Conservation (phyloP, 64 coral and sea anemone genomes). For the Catalaphyllia jardinei region DNA sequence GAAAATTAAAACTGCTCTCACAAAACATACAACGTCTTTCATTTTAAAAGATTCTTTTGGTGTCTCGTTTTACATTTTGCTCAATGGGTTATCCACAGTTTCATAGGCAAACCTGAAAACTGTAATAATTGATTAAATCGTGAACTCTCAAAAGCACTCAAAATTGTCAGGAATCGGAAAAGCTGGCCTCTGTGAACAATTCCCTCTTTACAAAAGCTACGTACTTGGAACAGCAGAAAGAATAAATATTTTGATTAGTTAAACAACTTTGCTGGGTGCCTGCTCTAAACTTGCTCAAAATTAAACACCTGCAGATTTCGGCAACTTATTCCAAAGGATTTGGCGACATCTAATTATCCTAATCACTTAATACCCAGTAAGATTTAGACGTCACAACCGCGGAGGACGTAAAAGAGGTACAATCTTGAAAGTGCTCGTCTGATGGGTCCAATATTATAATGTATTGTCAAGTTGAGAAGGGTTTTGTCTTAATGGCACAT, state of each 20-base stretch:
- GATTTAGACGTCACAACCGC: not conserved
- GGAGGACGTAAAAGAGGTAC: not conserved
- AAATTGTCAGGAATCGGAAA: not conserved
- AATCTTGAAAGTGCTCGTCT: not conserved
- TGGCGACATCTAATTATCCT: not conserved
- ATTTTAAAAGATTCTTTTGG: not conserved
- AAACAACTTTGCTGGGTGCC: constrained; percentile 7
- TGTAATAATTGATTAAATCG: not conserved
- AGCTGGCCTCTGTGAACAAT: not conserved
- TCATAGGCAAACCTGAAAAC: not conserved
- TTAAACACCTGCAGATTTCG: constrained; percentile 6
- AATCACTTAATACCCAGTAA: constrained; percentile 2
- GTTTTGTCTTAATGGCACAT: not conserved
- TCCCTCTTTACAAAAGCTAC: not conserved
- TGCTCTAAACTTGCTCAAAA: not conserved
- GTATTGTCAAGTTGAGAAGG: not conserved
- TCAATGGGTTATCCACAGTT: not conserved
- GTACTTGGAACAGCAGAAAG: not conserved
- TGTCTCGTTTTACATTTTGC: not conserved
- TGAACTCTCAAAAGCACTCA: too few species aligned
- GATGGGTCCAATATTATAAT: not conserved
- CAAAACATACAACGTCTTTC: not conserved
- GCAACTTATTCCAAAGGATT: not conserved
- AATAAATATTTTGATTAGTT: not conserved
- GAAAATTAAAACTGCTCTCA: not conserved